Evolutionary conservation across 2,888 invertebrate genomes (phyloP), one percentile per base, ranked within the genome.

Genomic region (Pocota personata): DNA sequence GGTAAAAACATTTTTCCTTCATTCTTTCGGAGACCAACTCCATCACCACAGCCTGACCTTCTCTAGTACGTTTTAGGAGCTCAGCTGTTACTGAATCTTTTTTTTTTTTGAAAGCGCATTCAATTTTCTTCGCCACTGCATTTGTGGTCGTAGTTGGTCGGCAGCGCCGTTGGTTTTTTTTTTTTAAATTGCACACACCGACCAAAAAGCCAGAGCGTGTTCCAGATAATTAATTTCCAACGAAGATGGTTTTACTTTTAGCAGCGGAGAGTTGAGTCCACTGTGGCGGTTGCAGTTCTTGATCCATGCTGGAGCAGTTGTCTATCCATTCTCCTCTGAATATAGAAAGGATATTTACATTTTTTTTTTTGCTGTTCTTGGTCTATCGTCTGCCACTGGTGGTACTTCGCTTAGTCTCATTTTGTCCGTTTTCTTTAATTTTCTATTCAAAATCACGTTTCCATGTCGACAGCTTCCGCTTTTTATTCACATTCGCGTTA

Each of bases 391-490:
- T 16, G 6, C 55, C 35, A 14, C 46, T 55, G 19, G n/a, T 67
- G 58, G 66, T 50, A 52, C 72, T 52, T 50, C 37, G 60, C 52
- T 73, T 73, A 62, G 57, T 78, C 75, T 79, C 73, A 83, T 79
- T 75, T 84, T 80, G 75, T 76, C 50, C 66, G 71, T 69, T 52
- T 84, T 82, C 83, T 84, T 88, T 84, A 87, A 84, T 84, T 87
- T 87, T 84, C 76, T 82, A 82, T 88, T 87, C 84, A 78, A 76
- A 87, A 82, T 84, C 82, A 84, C 87, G 82, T 84, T 88, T 87
- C 78, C 84, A 88, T 87, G 82, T 82, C 87, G 82, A 84, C 87
- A 83, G 78, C 78, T 84, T 88, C 84, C 71, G 73, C 55, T 67
- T 87, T 77, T 84, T 79, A 71, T 75, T 84, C 75, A 64, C 66